These are phyloP conservation scores for Falco punctatus DNA, from an alignment of 2,113 vertebrate genomes.

Conservation along the genomic window DNA sequence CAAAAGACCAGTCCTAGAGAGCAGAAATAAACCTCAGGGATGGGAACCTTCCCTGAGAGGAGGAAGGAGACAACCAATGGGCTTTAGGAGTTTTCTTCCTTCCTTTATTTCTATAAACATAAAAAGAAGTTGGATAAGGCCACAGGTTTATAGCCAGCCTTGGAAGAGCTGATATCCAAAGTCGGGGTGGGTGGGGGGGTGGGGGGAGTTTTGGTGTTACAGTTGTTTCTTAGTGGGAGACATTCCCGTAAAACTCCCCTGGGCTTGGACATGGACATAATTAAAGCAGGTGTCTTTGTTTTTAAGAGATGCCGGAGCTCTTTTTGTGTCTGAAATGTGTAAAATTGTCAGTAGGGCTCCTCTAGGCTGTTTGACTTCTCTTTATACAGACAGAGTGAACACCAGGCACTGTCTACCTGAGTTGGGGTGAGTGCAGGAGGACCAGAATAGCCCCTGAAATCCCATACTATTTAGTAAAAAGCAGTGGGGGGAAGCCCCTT, in stretches of 20 bases:
- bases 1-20: not conserved
- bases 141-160: not conserved
- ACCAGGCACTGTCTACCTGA: rapidly evolving
- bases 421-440: not conserved
- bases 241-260: not conserved
- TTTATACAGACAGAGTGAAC: not conserved
- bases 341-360: not conserved
- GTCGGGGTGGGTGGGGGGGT: not conserved
- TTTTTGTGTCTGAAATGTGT: not conserved
- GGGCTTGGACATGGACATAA: not conserved
- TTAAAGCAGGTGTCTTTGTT: constrained; percentile 11
- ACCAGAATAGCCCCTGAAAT: not conserved
- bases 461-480: not conserved
- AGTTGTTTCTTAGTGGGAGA: constrained; percentile 17
- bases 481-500: not conserved
- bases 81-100: not conserved
- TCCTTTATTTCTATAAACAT: not conserved
- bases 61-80: not conserved
- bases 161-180: not conserved
- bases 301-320: not conserved
- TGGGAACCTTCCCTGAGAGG: not conserved
- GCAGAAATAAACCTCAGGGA: not conserved
- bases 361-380: not conserved
- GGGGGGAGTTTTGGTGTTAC: not conserved
- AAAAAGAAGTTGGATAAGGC: not conserved